phyloP scores from a whole-genome alignment of 2,797 vertebrate species.

The Enteromius thamalakanensis region DNA sequence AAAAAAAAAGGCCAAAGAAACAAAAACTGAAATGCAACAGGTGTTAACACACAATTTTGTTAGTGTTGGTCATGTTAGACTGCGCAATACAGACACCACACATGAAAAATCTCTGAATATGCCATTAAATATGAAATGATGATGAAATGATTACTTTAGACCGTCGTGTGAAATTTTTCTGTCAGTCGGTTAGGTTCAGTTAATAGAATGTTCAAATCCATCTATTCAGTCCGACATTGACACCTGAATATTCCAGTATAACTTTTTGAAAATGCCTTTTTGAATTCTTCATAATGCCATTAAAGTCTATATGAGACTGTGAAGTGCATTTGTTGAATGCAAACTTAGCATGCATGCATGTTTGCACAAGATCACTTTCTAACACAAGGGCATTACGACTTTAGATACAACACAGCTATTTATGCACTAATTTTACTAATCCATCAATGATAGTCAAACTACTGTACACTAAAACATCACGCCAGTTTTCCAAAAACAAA shows the following conservation, averaged over 20 bases:
- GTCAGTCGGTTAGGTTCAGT: not conserved
- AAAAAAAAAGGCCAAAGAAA: not conserved
- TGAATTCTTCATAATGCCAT: not conserved
- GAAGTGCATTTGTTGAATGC: slow-evolving; percentile 18
- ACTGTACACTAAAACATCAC: slow-evolving; percentile 5
- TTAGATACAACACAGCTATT: slow-evolving; percentile 11
- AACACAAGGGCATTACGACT: slow-evolving; percentile 27
- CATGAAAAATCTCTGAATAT: slow-evolving; percentile 19
- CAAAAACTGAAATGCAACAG: not conserved
- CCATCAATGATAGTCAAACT: slow-evolving; percentile 1
- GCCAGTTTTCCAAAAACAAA: slow-evolving; percentile 1
- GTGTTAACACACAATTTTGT: slow-evolving; percentile 15
- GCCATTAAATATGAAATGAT: not conserved
- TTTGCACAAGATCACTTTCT: slow-evolving; percentile 8
- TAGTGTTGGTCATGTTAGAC: slow-evolving; percentile 49
- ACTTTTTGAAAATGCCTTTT: not conserved
- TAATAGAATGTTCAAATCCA: slow-evolving; percentile 2
- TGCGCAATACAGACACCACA: slow-evolving; percentile 29
- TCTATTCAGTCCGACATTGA: slow-evolving; percentile 1
- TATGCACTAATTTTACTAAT: slow-evolving; percentile 3
- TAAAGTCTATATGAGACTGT: slow-evolving; percentile 24
- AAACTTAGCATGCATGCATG: slow-evolving; percentile 11
- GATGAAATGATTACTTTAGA: slow-evolving; percentile 5
- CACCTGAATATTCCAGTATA: not conserved
- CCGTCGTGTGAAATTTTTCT: not conserved